Evolutionary conservation across 2,113 vertebrate genomes (phyloP), one percentile per base, ranked within the genome.

Genomic region (Myotis yumanensis): DNA sequence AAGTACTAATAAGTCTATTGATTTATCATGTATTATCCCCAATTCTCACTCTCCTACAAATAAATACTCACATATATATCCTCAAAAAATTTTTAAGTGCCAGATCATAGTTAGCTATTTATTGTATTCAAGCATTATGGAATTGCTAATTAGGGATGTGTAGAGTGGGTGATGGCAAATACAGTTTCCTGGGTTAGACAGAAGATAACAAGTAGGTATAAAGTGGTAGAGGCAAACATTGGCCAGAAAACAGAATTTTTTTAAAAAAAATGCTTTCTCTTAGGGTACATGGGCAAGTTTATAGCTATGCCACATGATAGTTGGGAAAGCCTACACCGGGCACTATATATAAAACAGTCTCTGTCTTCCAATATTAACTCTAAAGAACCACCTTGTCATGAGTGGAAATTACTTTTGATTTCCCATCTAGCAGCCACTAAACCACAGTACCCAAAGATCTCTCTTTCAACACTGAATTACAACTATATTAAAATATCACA

Each of bases 11-110:
- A 62, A 25, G 11, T 66, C 62, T 89, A 23, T 20, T 93, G 43
- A 86, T 68, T 80, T 90, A 85, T 20, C 46, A 73, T 37, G 22
- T 54, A 72, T 11, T 72, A 46, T 37, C 35, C 15, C 18, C 37
- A 90, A 66, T 75, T 81, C 73, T 52, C 17, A 72, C 80, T 14
- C 11, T 37, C 35, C 37, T 48, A 8, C 40, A 89, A 82, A 4
- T 17, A 37, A 84, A 85, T 40, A 64, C 12, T 83, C 59, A 75
- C 40, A 89, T 77, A 32, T 40, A 25, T 10, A 15, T 43, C 64
- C 54, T 75, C 89, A 64, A 93, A 96, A 77, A 68, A 71, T 15
- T 57, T 12, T 94, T 72, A 52, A 37, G 71, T 64, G 51, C 23
- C 46, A 71, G n/a, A 43, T 52, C 23, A 72, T 51, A 79, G 71